Conservation (phyloP, 2,113 vertebrate species). For the Rousettus leschenaultii region DNA sequence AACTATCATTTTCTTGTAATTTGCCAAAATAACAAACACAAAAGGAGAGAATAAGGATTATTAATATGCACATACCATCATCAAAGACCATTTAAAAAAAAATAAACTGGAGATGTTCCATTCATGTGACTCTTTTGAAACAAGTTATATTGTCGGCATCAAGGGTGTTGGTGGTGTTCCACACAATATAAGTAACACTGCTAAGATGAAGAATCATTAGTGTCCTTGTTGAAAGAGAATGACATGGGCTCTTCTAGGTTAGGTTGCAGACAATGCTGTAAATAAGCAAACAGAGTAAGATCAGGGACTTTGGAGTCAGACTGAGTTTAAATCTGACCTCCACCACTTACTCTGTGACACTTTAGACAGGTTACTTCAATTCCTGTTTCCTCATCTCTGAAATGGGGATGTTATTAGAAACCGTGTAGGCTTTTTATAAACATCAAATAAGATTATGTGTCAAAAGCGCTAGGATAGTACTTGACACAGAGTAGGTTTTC, state of each 20-base stretch:
- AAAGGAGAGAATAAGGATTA: background rate
- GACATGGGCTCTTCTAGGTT: background rate
- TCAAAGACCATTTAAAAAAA: background rate
- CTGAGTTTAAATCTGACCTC: background rate
- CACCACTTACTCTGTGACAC: background rate
- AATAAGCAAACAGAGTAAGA: background rate
- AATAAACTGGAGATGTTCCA: background rate
- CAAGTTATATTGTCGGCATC: background rate
- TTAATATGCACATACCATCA: background rate
- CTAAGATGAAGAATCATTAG: background rate
- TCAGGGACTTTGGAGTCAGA: background rate
- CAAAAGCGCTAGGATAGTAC: background rate
- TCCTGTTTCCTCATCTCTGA: background rate
- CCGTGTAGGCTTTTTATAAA: background rate
- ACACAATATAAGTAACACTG: background rate
- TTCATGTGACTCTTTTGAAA: conserved; percentile 43
- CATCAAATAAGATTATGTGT: background rate
- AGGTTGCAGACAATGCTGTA: background rate
- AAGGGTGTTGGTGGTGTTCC: background rate
- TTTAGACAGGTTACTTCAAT: background rate
- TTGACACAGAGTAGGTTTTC: background rate
- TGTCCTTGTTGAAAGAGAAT: background rate
- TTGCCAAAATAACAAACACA: conserved; percentile 10
- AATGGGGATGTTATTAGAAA: background rate
- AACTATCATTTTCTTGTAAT: background rate